phyloP scores from a whole-genome alignment of 2,888 invertebrate genomes.

The Lasioglossum vierecki region DNA sequence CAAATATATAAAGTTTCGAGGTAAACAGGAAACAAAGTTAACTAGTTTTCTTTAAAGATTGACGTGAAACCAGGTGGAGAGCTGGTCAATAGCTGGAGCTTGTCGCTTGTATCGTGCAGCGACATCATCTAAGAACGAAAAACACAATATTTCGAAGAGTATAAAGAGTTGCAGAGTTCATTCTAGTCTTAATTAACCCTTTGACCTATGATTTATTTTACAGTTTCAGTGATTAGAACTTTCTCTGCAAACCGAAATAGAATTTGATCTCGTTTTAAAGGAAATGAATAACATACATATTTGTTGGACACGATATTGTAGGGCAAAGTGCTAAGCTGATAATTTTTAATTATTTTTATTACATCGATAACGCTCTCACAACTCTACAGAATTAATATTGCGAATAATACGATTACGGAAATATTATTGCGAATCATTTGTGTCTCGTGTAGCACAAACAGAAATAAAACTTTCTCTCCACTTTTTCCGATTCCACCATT shows the following conservation, averaged over 20 bases:
- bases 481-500: not conserved
- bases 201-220: too few species aligned
- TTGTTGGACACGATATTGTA: too few species aligned
- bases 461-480: not conserved
- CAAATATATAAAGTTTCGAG: conserved; percentile 15
- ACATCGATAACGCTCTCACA: not conserved
- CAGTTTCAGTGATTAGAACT: too few species aligned
- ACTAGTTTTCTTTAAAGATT: conserved; percentile 6
- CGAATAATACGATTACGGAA: not conserved
- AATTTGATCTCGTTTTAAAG: too few species aligned
- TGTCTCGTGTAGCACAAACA: not conserved
- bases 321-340: not conserved
- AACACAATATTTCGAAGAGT: not conserved
- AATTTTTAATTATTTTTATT: not conserved
- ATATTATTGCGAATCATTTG: not conserved
- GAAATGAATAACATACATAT: too few species aligned
- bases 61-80: conserved; percentile 12
- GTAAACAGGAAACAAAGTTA: conserved; percentile 16
- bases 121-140: not conserved
- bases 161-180: not conserved
- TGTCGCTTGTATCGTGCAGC: not conserved
- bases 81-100: not conserved
- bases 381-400: not conserved
- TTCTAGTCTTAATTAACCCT: not conserved
- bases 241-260: too few species aligned